Conservation (phyloP, 2,888 invertebrate genomes). For the Ariolimax columbianus region DNA sequence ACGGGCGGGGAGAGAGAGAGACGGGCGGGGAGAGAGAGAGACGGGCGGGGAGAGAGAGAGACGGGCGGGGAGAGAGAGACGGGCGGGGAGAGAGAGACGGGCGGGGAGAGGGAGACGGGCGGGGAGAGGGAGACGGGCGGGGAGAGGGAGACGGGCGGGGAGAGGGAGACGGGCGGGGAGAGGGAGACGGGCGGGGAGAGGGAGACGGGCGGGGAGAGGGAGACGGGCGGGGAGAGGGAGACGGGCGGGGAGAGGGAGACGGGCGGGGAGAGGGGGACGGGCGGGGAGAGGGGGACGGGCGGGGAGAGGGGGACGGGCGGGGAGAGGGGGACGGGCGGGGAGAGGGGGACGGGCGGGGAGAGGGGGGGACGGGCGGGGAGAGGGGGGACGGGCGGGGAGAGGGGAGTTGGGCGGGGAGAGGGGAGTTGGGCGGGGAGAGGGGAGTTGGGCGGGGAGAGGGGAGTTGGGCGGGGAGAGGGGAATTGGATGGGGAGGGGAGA, state of each 20-base stretch:
- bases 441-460: not conserved
- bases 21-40: not conserved
- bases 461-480: not conserved
- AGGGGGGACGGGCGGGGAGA: not conserved
- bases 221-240: not conserved
- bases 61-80: not conserved
- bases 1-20: not conserved
- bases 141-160: not conserved
- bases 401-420: not conserved
- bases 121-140: not conserved
- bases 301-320: not conserved
- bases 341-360: not conserved
- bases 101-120: not conserved
- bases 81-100: not conserved
- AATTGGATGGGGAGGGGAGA: not conserved
- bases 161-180: not conserved
- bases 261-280: not conserved
- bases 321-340: not conserved
- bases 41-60: not conserved
- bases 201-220: not conserved
- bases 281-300: not conserved
- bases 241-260: constrained; percentile 3
- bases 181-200: too few species aligned
- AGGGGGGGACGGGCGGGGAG: not conserved
- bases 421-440: too few species aligned